Evolutionary conservation across 2,888 invertebrate genomes (phyloP), one percentile per base, ranked within the genome.

Genomic region (Aspidiotus destructor): DNA sequence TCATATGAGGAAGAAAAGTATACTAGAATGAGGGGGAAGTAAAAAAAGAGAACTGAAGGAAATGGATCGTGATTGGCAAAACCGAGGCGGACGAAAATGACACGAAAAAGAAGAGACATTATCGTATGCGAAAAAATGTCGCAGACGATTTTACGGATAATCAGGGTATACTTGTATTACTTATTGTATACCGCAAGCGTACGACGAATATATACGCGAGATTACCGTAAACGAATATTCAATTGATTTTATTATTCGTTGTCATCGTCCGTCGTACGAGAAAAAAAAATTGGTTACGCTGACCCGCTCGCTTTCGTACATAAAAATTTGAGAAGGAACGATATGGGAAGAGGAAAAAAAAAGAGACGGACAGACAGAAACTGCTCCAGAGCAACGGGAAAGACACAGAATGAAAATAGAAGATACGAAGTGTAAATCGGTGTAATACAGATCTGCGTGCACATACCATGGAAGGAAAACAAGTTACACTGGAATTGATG

Each of bases 381-480:
- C 28, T 28, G 28, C 28, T 28, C 5, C 57, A 17, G 8, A 40
- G 28, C 28, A 28, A 28, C 28, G 41, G n/a, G n/a, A 61, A 61
- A 61, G 10, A 40, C 17, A 3, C 15, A 17, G 15, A 61, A 44
- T 41, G 40, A n/a, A 53, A 16, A 41, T 41, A 55, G 28, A 44
- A 41, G 41, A 44, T 28, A 65, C 9, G 40, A 58, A 28, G 28
- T 58, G 58, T 58, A 28, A 17, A 54, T 54, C 55, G 28, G 28
- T 28, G 28, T 28, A 28, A 28, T 48, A 48, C 52, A 54, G 41
- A 16, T 62, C 63, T 63, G 61, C 44, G 63, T 63, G 53, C 60
- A 57, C 67, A 67, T 67, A 58, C 67, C 58, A 67, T 67, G 67
- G 67, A 67, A 67, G 67, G 67, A 67, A 67, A 67, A 67, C 67